phyloP scores from a whole-genome alignment of 2,113 vertebrate species.

The Asarcornis scutulata region DNA sequence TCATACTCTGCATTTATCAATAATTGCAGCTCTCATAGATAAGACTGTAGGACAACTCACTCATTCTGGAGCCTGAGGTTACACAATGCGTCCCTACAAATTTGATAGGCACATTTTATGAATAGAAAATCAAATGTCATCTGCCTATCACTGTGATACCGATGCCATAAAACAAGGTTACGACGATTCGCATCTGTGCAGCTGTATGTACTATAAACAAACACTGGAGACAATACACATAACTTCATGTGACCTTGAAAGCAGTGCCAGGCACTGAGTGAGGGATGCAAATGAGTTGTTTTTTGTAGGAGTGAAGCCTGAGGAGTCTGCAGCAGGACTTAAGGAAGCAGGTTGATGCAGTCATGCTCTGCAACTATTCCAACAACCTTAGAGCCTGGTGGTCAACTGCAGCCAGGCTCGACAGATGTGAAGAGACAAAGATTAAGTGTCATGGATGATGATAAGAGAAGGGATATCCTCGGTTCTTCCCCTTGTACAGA shows the following conservation, averaged over 20 bases:
- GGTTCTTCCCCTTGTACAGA: not conserved
- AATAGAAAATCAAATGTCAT: constrained; percentile 15
- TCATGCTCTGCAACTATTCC: not conserved
- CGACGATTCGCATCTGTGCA: not conserved
- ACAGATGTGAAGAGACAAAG: not conserved
- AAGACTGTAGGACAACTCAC: not conserved
- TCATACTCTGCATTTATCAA: not conserved
- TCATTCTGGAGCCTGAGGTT: not conserved
- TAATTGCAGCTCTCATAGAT: not conserved
- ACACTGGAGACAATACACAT: not conserved
- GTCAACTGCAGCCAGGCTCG: not conserved
- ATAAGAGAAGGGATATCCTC: not conserved
- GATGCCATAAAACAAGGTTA: not conserved
- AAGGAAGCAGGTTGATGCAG: not conserved
- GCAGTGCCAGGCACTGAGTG: not conserved
- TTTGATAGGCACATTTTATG: not conserved
- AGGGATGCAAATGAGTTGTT: not conserved
- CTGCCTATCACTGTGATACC: not conserved
- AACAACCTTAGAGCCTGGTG: not conserved
- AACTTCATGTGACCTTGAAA: constrained; percentile 8
- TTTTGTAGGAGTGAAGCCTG: not conserved
- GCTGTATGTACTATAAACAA: constrained; percentile 29
- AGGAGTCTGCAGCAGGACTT: not conserved
- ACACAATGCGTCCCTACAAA: not conserved
- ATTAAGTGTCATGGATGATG: not conserved